Conservation (phyloP, 2,113 vertebrate genomes). For the Rhagologus leucostigma region DNA sequence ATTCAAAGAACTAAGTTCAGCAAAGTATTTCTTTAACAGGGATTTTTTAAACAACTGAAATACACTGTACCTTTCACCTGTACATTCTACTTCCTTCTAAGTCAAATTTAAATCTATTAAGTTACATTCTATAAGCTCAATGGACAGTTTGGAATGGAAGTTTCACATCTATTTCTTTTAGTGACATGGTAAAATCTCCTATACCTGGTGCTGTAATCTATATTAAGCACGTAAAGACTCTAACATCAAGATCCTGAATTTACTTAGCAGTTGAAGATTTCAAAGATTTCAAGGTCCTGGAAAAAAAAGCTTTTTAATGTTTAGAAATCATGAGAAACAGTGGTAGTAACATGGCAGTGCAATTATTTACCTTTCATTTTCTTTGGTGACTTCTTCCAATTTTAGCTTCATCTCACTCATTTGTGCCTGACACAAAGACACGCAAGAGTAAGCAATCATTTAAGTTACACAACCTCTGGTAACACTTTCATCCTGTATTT, state of each 20-base stretch:
- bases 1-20: neutral
- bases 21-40: neutral
- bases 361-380: conserved; percentile 89
- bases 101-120: neutral
- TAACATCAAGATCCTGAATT: neutral
- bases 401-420: conserved; percentile 82
- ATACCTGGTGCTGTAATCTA: neutral
- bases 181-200: neutral
- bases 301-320: neutral
- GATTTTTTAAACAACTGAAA: neutral
- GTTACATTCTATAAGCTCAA: neutral
- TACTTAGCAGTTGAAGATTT: neutral
- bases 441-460: neutral
- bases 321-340: neutral
- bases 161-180: neutral
- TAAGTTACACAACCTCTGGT: neutral
- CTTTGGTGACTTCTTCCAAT: conserved; percentile 82
- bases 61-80: neutral
- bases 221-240: neutral
- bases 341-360: neutral
- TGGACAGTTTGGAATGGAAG: neutral
- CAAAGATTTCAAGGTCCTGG: neutral
- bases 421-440: conserved; percentile 73
- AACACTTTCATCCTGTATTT: neutral
- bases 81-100: neutral